Percentiles rank a stretch among this genome's conserved stretches.
Conservation (phyloP, 1,140 invertebrate species). For the Heterodera schachtii region DNA sequence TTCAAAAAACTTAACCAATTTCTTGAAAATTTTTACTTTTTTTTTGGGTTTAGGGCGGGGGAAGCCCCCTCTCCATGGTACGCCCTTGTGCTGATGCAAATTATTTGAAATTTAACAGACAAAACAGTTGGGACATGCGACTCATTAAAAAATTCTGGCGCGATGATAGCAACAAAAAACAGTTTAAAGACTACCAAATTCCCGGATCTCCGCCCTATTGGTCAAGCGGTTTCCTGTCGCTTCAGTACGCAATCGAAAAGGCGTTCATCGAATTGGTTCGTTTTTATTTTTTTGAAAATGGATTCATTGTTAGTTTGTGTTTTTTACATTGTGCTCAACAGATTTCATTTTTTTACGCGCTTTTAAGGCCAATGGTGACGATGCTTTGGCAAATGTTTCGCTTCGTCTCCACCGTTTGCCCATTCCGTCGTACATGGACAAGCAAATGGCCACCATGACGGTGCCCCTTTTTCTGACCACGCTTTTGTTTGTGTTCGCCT, state of each 20-base stretch:
- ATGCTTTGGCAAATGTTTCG: conserved; percentile 19
- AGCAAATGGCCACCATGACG: conserved; percentile 13
- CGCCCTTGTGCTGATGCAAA: too few species aligned
- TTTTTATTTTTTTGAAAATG: neutral
- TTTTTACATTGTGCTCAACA: neutral
- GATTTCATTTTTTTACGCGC: too few species aligned
- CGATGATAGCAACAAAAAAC: conserved; percentile 40
- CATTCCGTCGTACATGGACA: conserved; percentile 19
- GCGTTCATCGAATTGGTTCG: conserved; percentile 29
- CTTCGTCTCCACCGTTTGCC: conserved; percentile 48
- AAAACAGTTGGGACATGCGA: neutral
- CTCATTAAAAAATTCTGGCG: conserved; percentile 33
- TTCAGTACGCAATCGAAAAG: conserved; percentile 51
- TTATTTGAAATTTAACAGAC: neutral
- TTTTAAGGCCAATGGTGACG: conserved; percentile 18
- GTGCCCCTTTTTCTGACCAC: conserved; percentile 28
- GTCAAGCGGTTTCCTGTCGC: conserved; percentile 43
- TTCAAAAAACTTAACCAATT: too few species aligned
- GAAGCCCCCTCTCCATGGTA: too few species aligned
- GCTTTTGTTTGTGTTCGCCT: neutral
- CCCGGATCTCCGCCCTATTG: conserved; percentile 42
- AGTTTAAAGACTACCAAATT: conserved; percentile 34
- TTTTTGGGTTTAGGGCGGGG: too few species aligned
- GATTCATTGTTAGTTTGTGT: too few species aligned
- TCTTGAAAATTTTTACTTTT: too few species aligned